phyloP scores from a whole-genome alignment of 2,113 vertebrate genomes.

The Solea senegalensis region DNA sequence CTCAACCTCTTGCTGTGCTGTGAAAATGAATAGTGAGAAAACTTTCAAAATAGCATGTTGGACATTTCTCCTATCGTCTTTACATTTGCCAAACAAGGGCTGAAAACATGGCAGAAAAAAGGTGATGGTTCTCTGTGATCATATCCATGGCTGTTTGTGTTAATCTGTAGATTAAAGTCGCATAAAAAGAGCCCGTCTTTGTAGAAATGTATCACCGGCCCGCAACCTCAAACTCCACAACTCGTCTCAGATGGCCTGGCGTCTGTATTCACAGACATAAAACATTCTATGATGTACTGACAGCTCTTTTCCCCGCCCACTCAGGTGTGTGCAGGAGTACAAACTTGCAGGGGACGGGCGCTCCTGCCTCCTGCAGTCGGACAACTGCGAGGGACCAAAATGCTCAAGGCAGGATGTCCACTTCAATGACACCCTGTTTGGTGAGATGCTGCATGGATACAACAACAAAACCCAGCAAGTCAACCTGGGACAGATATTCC shows the following conservation, averaged over 20 bases:
- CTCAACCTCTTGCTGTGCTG: background rate
- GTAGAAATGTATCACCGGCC: no score
- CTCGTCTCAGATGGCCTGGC: no score
- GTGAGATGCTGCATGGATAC: conserved; percentile 96
- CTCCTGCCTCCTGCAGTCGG: conserved; percentile 92
- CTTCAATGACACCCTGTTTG: conserved; percentile 96
- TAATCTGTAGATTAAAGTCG: no score
- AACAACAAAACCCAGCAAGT: conserved; percentile 94
- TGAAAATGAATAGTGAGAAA: background rate
- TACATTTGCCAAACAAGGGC: no score
- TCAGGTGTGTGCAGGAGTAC: conserved; percentile 97
- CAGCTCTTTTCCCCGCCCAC: conserved; percentile 20
- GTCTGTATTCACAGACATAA: no score
- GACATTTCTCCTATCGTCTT: no score
- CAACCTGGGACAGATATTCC: conserved; percentile 96
- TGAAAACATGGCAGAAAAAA: no score
- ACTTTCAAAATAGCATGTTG: background rate
- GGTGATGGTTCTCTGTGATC: no score
- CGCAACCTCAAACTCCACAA: no score
- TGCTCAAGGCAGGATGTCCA: conserved; percentile 87
- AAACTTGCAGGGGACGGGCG: conserved; percentile 93
- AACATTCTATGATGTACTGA: conserved; percentile 6
- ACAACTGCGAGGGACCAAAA: conserved; percentile 92
- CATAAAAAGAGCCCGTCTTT: no score
- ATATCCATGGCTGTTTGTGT: no score